Evolutionary conservation across 2,888 invertebrate genomes (phyloP), one percentile per base, ranked within the genome.

Genomic region (Tenthredo notha): DNA sequence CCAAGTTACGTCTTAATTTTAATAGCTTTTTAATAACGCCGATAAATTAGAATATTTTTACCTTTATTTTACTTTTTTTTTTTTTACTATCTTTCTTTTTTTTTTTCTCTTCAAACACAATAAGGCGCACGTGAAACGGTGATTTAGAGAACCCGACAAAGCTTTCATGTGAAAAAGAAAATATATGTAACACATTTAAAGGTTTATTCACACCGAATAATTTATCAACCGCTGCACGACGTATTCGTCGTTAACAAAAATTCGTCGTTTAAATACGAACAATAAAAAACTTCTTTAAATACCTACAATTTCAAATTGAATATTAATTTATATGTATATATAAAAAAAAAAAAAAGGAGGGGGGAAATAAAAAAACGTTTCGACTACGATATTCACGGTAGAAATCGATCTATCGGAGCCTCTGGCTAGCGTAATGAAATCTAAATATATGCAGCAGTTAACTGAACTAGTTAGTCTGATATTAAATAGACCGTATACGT

Each of bases 11-110:
- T 50, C 67, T 83, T 70, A 67, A 83, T 83, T 83, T 83, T 83
- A 67, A 83, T 83, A 83, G 67, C 67, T 67, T 83, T 83, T 83
- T 83, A 83, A 83, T 67, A 83, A 70, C 67, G 67, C 50, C 83
- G 70, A 83, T 67, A 70, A 47, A 67, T 83, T 67, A 40, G 67
- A 83, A 83, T 67, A 77, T 25, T 18, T 29, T 21, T 18, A 67
- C 25, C 50, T 54, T 29, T 18, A 25, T 6, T n/a, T 77, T 54
- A 33, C 37, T 54, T 29, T 9, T 25, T 5, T 1, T 29, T 77
- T n/a, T n/a, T n/a, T n/a, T n/a, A n/a, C n/a, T n/a, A n/a, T n/a
- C 29, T 54, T 33, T 3, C 12, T 40, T 12, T 25, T 1, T 37
- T 21, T 58, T 58, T 33, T 29, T 7, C 5, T 33, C n/a, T 37